Base-by-base conservation (phyloP, 2,797 vertebrate species). In the Oceanodroma leucorhoa region DNA sequence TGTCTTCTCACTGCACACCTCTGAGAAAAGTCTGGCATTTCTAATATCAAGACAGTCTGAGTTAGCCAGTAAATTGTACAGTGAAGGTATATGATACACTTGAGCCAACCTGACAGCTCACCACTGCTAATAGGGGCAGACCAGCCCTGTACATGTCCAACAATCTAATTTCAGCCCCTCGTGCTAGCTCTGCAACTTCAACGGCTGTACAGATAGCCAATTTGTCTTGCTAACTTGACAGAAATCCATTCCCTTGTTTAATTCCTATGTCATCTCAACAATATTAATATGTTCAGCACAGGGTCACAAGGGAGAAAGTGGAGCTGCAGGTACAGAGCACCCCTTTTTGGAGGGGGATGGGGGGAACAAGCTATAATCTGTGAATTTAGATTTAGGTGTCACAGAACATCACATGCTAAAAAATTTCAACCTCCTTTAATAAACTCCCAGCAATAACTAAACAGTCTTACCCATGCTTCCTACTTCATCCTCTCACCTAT, bases 171-270 rank as follows among this genome's bases (percentile, higher is more conserved):
- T 94, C 87, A 87, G 55, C 18, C 48, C 15, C n/a, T 32, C 1
- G 1, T 53, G 89, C 87, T 55, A 80, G 78, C 71, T 89, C 79
- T 92, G 94, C 87, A 91, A 89, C 64, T 23, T 34, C 82, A 93
- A 93, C 30, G 60, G 67, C 51, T 73, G 43, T 78, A 93, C 46
- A 94, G 73, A 87, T 48, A 84, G 83, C 17, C 75, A 89, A 82
- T 95, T 64, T 0, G 1, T 95, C 91, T 95, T 64, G 67, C 64
- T 93, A 92, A 92, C 48, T 45, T 87, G 89, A 93, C 93, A 94
- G 83, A 96, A 96, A 95, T 55, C 87, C 83, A 90, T 94, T 96
- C 79, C 61, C 50, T 91, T 94, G 64, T 77, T 95, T 90, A 96
- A 95, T 78, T 94, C 85, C 72, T 78, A 18, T 61, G 83, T 65